Evolutionary conservation across 2,797 vertebrate genomes (phyloP).

Genomic region (Naso thynnoides): DNA sequence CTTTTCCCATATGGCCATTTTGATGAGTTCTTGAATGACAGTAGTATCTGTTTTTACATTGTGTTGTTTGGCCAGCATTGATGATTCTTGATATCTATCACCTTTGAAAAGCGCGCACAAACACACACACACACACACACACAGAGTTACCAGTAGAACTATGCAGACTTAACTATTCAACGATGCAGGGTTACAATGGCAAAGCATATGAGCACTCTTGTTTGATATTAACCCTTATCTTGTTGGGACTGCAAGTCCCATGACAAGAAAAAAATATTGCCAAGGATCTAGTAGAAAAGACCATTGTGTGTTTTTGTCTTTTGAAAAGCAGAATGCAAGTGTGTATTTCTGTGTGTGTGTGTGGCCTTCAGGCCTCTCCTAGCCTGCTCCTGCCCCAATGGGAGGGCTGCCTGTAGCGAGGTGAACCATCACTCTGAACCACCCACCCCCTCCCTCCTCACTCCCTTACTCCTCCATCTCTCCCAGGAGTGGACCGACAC

Average conservation of each 20-base stretch:
- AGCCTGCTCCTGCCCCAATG: slow-evolving; percentile 78
- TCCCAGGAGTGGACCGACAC: slow-evolving; percentile 82
- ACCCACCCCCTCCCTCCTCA: slow-evolving; percentile 72
- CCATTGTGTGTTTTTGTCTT: slow-evolving; percentile 72
- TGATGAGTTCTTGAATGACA: slow-evolving; percentile 73
- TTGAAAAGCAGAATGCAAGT: slow-evolving; percentile 71
- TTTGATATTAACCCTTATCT: slow-evolving; percentile 86
- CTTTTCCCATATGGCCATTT: slow-evolving; percentile 60
- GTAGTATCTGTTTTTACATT: slow-evolving; percentile 64
- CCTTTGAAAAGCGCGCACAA: slow-evolving; percentile 60
- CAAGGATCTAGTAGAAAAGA: slow-evolving; percentile 73
- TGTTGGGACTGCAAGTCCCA: slow-evolving; percentile 81
- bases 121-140: slow-evolving; percentile 42
- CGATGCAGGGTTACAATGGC: slow-evolving; percentile 79
- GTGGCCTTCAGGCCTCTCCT: slow-evolving; percentile 82
- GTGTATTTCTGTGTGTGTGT: slow-evolving; percentile 66
- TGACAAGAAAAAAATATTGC: slow-evolving; percentile 76
- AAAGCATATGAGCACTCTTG: slow-evolving; percentile 75
- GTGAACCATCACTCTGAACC: slow-evolving; percentile 82
- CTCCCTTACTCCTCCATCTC: slow-evolving; percentile 74
- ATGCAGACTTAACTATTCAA: slow-evolving; percentile 70
- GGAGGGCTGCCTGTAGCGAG: slow-evolving; percentile 84
- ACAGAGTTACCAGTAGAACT: slow-evolving; percentile 34
- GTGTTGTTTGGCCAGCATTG: slow-evolving; percentile 51
- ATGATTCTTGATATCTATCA: slow-evolving; percentile 69